Evolutionary conservation across 2,888 invertebrate genomes (phyloP).

Genomic region (Synanthedon formicaeformis): DNA sequence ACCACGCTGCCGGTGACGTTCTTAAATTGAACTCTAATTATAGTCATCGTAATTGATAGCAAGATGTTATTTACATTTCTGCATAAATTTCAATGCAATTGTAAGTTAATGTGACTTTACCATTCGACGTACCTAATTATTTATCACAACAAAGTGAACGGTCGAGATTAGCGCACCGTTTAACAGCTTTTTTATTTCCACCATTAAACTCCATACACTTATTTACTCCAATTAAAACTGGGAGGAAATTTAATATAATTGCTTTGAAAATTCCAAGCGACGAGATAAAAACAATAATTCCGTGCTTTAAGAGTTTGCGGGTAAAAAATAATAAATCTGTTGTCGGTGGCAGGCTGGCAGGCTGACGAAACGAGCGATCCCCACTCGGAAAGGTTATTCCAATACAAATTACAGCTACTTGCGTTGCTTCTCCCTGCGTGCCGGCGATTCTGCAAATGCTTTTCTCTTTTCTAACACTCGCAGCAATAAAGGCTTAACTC

Average conservation of each 20-base stretch:
- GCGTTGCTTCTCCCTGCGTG: constrained; percentile 54
- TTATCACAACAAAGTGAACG: not conserved
- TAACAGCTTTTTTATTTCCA: constrained; percentile 33
- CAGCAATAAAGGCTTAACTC: constrained; percentile 4
- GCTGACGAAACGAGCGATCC: constrained; percentile 63
- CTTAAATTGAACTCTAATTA: too few species aligned
- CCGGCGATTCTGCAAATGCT: constrained; percentile 68
- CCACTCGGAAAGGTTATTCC: constrained; percentile 64
- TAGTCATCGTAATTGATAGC: too few species aligned
- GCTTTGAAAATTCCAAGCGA: constrained; percentile 62
- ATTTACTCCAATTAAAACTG: constrained; percentile 62
- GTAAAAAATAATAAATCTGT: constrained; percentile 68
- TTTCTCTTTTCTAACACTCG: constrained; percentile 47
- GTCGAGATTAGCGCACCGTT: constrained; percentile 3
- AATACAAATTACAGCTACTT: constrained; percentile 69
- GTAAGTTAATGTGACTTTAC: too few species aligned
- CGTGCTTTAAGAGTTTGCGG: constrained; percentile 54
- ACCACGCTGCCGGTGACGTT: too few species aligned
- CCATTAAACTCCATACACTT: constrained; percentile 26
- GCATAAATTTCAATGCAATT: too few species aligned
- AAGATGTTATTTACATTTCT: too few species aligned
- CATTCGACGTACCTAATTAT: not conserved
- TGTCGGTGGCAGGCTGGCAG: constrained; percentile 34
- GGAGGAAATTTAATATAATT: constrained; percentile 62
- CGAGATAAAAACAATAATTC: constrained; percentile 69